phyloP scores from a whole-genome alignment of 1,140 invertebrate genomes.

The Heliothis subflexa region DNA sequence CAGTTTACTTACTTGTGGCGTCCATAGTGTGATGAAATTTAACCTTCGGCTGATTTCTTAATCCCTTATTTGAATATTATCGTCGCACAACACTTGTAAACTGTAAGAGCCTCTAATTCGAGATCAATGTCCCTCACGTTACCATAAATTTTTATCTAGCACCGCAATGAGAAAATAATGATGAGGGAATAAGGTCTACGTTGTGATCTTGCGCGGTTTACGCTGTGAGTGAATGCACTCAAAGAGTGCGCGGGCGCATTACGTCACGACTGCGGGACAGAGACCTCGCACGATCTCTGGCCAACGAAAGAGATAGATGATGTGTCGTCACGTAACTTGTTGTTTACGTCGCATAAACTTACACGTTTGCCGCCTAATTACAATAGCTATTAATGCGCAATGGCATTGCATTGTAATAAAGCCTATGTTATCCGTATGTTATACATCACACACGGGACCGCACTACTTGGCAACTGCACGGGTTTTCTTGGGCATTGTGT shows the following conservation, averaged over 20 bases:
- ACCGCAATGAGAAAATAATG: constrained; percentile 1
- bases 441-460: constrained; percentile 17
- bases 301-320: constrained; percentile 55
- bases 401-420: constrained; percentile 49
- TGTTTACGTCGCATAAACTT: constrained; percentile 53
- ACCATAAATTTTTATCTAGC: constrained; percentile 13
- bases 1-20: constrained; percentile 80
- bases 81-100: constrained; percentile 42
- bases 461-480: constrained; percentile 36
- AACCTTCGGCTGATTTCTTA: constrained; percentile 74
- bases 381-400: constrained; percentile 62
- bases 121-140: background rate
- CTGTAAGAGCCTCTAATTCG: background rate
- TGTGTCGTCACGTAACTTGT: constrained; percentile 68
- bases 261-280: constrained; percentile 64
- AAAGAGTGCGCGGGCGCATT: constrained; percentile 63
- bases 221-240: constrained; percentile 76
- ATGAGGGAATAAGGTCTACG: constrained; percentile 45
- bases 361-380: constrained; percentile 57
- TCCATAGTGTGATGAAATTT: constrained; percentile 78
- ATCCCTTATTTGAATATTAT: constrained; percentile 52
- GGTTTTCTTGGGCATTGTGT: constrained; percentile 38
- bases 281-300: constrained; percentile 50
- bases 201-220: constrained; percentile 58
- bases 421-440: background rate